A percentile compares a stretch with the other conserved stretches of the same genome.
Evolutionary conservation across 1,140 invertebrate species (phyloP).

Genomic region (Pteromalus puparum): DNA sequence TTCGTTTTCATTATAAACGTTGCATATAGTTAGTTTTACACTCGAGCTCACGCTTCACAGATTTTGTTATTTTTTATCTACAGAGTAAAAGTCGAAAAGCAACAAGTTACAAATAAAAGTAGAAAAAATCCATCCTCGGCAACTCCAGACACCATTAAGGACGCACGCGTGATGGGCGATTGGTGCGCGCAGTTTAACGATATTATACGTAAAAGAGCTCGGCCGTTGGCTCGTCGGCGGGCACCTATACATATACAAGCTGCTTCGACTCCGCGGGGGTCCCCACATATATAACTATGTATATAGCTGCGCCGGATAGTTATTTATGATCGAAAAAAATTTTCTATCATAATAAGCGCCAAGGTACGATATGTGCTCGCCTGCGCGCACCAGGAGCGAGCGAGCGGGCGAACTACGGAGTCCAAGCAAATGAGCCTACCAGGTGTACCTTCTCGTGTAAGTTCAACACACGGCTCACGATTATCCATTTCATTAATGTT

Average conservation of each 20-base stretch:
- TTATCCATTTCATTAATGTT: slow-evolving; percentile 38
- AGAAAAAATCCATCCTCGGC: slow-evolving; percentile 26
- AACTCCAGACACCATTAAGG: slow-evolving; percentile 53
- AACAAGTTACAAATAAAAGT: slow-evolving; percentile 45
- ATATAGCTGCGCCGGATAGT: slow-evolving; percentile 58
- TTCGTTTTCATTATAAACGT: background rate
- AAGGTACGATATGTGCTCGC: slow-evolving; percentile 60
- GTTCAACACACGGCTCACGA: slow-evolving; percentile 27
- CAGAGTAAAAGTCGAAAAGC: slow-evolving; percentile 24
- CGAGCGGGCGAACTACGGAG: slow-evolving; percentile 40
- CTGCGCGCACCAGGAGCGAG: slow-evolving; percentile 54
- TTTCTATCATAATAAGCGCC: slow-evolving; percentile 71
- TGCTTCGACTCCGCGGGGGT: slow-evolving; percentile 67
- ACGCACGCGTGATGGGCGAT: slow-evolving; percentile 52
- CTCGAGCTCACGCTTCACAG: background rate
- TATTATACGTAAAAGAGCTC: slow-evolving; percentile 59
- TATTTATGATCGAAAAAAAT: slow-evolving; percentile 71
- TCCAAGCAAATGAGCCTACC: slow-evolving; percentile 37
- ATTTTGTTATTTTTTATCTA: slow-evolving; percentile 13
- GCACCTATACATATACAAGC: slow-evolving; percentile 51
- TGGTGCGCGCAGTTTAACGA: slow-evolving; percentile 59
- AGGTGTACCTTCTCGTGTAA: slow-evolving; percentile 10
- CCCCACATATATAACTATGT: slow-evolving; percentile 16
- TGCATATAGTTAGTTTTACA: slow-evolving; percentile 5
- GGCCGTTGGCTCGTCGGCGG: slow-evolving; percentile 50